Conservation (phyloP, 2,113 vertebrate species). For the Riparia riparia region DNA sequence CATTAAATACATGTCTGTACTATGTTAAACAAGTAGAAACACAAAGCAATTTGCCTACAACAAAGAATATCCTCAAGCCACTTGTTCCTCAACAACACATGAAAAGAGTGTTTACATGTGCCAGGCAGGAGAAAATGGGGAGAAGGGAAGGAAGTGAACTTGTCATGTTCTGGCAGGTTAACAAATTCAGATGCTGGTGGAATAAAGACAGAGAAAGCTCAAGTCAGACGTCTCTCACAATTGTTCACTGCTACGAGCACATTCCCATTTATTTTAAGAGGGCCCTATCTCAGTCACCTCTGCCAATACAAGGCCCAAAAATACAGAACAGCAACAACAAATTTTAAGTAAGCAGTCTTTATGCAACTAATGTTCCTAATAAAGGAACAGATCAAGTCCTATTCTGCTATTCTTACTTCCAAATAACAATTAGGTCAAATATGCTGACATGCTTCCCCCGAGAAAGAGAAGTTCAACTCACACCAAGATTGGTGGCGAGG, state of each 20-base stretch:
- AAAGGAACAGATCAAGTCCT: fast-evolving
- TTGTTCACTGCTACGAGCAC: not conserved
- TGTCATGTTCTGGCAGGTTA: not conserved
- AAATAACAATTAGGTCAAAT: not conserved
- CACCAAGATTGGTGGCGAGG: fast-evolving
- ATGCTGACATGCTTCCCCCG: fast-evolving
- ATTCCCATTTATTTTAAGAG: not conserved
- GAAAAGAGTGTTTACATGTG: not conserved
- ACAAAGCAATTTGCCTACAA: not conserved
- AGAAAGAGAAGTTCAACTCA: not conserved
- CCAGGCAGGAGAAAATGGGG: not conserved
- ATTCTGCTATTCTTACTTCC: not conserved
- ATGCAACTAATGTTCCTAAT: not conserved
- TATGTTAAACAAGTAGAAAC: not conserved
- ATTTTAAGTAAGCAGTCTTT: not conserved
- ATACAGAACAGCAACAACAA: fast-evolving
- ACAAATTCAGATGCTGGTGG: not conserved
- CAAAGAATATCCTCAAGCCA: not conserved
- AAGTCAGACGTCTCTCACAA: not conserved
- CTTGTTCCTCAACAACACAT: not conserved
- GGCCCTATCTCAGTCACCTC: not conserved
- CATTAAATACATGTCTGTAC: not conserved
- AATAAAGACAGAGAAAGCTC: not conserved
- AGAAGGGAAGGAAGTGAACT: not conserved
- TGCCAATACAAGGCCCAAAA: not conserved